Evolutionary conservation across 2,888 invertebrate genomes (phyloP), one percentile per base, ranked within the genome.

Genomic region (Troides aeacus): DNA sequence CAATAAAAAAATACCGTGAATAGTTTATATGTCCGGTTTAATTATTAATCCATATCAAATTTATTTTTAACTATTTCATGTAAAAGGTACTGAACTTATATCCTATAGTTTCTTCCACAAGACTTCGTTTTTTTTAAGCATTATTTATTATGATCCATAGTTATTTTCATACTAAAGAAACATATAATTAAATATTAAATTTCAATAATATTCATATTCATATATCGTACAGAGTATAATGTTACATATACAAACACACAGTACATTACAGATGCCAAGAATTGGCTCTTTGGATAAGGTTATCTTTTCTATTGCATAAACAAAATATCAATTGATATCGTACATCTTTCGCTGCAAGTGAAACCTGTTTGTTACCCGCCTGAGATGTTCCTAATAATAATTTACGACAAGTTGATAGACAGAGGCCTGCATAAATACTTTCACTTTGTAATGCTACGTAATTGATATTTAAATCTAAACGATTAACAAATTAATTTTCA

Each of bases 1-100:
- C 30, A 71, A 68, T 71, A 71, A 61, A 66, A 66, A 39, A 50
- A 53, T 50, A 39, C 8, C 0, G 15, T 8, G 6, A 57, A n/a
- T 57, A 57, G 21, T 4, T 50, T 50, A 5, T 50, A 50, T 50
- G 50, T 12, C 18, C 15, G 15, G 15, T 4, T 50, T 50, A 50
- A 50, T 50, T 3, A 30, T 30, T 50, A 15, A 18, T 50, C 50
- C 18, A 50, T 18, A 50, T 50, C 17, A 17, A 50, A 50, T 50
- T 50, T 12, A 50, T 50, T 50, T 50, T 15, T 15, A 50, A 5
- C 7, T 39, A 10, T 39, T 39, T 39, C 39, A 10, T 39, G 1
- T 39, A 39, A 39, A 10, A 39, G 1, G 6, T 8, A 39, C 39
- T 39, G 10, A 39, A 39, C 39, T 39, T 10, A 39, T 4, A 7